Evolutionary conservation across 2,888 invertebrate species (phyloP).

Genomic region (Plagodis pulveraria): DNA sequence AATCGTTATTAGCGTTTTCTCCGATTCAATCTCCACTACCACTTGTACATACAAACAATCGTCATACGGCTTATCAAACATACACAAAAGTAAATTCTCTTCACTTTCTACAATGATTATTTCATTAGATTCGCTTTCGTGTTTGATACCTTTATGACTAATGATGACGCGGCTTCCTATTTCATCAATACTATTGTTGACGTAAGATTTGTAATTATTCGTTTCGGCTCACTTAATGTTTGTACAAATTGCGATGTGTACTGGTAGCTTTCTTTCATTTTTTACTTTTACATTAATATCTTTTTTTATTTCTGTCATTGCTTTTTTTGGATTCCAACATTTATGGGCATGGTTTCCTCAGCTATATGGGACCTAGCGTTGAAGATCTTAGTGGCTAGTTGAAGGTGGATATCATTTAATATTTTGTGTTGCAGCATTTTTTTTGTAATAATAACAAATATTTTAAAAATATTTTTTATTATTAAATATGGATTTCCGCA

Average conservation of each 20-base stretch:
- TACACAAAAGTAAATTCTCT: slow-evolving; percentile 65
- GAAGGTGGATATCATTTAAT: too few relatives aligned
- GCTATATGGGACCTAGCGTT: too few relatives aligned
- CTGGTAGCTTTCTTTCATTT: slow-evolving; percentile 3
- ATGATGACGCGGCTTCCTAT: slow-evolving; percentile 52
- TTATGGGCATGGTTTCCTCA: too few relatives aligned
- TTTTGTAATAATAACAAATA: too few relatives aligned
- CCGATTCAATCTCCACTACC: slow-evolving; percentile 14
- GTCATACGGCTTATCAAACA: slow-evolving; percentile 32
- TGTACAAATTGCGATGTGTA: slow-evolving; percentile 3
- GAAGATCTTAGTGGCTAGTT: too few relatives aligned
- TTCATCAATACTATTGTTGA: slow-evolving; percentile 26
- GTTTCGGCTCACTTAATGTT: slow-evolving; percentile 10
- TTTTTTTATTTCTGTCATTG: too few relatives aligned
- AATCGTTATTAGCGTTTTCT: neutral
- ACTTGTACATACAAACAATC: slow-evolving; percentile 29
- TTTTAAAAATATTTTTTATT: too few relatives aligned
- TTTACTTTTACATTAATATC: neutral
- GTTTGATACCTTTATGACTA: slow-evolving; percentile 57
- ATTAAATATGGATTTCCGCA: too few relatives aligned
- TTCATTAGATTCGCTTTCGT: slow-evolving; percentile 76
- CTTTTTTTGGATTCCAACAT: too few relatives aligned
- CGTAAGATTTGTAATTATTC: slow-evolving; percentile 24
- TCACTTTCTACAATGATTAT: slow-evolving; percentile 75
- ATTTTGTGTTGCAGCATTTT: too few relatives aligned